These are phyloP conservation scores for Notoglanidium macrostoma DNA, from an alignment of 2,797 vertebrate species.

Conservation along the genomic window DNA sequence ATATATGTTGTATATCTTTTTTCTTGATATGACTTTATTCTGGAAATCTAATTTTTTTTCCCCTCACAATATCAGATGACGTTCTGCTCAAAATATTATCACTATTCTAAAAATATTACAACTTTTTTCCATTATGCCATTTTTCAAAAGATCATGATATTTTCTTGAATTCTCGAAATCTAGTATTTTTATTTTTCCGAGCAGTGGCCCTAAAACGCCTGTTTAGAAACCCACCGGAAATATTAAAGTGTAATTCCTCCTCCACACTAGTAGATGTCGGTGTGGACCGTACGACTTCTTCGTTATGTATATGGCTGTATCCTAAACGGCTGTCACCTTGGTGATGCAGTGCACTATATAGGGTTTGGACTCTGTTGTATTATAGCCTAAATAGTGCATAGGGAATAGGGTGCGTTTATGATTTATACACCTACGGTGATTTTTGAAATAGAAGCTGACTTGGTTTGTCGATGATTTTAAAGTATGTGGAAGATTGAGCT, in stretches of 20 bases:
- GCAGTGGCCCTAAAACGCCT: not conserved
- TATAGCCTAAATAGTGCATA: not conserved
- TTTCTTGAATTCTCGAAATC: not conserved
- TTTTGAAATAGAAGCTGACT: constrained; percentile 7
- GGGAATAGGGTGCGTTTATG: not conserved
- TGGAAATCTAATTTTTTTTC: not conserved
- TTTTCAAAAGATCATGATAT: not conserved
- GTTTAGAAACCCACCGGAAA: not conserved
- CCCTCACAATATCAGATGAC: not conserved
- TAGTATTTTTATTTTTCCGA: not conserved
- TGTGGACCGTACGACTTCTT: not conserved
- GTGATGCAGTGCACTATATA: not conserved
- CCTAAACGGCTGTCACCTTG: not conserved
- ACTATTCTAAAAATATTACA: not conserved
- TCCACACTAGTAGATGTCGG: constrained; percentile 18
- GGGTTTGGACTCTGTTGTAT: not conserved
- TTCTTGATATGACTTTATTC: not conserved
- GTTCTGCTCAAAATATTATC: not conserved
- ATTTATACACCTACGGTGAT: not conserved
- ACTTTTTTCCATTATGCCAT: not conserved
- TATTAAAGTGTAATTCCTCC: not conserved
- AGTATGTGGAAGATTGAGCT: not conserved
- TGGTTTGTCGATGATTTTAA: constrained; percentile 8
- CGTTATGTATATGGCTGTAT: not conserved
- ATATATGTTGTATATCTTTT: not conserved